A percentile compares a stretch with the other conserved stretches of the same genome.
Evolutionary conservation across 2,113 vertebrate genomes (phyloP).

Genomic region (Chelonoidis abingdonii): DNA sequence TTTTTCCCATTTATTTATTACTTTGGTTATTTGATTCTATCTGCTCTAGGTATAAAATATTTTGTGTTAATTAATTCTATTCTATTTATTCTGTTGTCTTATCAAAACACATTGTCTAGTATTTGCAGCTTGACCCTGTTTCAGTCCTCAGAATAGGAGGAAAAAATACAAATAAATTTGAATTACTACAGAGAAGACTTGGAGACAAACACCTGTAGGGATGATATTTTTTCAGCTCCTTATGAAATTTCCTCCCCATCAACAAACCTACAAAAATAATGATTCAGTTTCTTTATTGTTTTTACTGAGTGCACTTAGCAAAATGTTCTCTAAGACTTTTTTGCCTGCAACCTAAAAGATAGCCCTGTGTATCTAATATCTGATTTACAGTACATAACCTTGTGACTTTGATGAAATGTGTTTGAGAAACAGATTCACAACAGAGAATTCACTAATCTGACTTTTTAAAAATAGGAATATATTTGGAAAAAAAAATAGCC

Average conservation of each 20-base stretch:
- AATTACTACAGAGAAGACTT: conserved; percentile 13
- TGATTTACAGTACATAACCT: conserved; percentile 53
- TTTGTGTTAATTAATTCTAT: conserved; percentile 76
- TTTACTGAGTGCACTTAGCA: not conserved
- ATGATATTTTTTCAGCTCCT: not conserved
- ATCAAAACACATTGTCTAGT: conserved; percentile 54
- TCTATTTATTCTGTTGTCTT: conserved; percentile 51
- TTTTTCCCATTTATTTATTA: conserved; percentile 75
- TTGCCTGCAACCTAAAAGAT: not conserved
- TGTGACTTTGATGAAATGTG: conserved; percentile 58
- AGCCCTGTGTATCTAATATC: conserved; percentile 12
- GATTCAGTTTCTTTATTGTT: not conserved
- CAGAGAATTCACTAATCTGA: not conserved
- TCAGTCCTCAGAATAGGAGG: conserved; percentile 44
- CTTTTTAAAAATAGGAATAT: conserved; percentile 4
- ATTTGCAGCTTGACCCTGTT: conserved; percentile 68
- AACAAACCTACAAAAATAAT: not conserved
- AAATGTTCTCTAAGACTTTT: not conserved
- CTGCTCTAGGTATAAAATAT: conserved; percentile 67
- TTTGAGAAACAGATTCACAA: conserved; percentile 37
- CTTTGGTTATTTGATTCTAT: conserved; percentile 65
- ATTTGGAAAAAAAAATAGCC: conserved; percentile 13
- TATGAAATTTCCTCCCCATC: not conserved
- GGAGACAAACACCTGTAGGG: not conserved
- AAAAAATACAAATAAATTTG: conserved; percentile 42